Evolutionary conservation across 2,113 vertebrate genomes (phyloP).

Genomic region (Actenoides hombroni): DNA sequence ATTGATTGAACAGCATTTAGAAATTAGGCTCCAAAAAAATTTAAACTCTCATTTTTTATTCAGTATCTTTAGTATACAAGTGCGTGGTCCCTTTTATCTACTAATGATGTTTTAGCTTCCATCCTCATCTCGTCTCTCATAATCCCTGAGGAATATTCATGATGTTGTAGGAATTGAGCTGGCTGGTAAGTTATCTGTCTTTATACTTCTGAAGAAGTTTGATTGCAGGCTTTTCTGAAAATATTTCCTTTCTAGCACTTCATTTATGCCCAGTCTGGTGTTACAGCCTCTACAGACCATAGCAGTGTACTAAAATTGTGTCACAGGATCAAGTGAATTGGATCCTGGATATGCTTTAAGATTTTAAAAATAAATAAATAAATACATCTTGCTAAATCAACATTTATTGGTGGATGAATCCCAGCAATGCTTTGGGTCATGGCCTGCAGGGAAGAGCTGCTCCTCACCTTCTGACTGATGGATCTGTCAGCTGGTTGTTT

Average conservation of each 20-base stretch:
- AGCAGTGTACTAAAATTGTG: not conserved
- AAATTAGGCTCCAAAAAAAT: not conserved
- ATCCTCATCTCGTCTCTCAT: not conserved
- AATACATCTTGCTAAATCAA: not conserved
- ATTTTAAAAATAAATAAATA: too few relatives aligned
- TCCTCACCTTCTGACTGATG: not conserved
- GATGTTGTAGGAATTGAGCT: not conserved
- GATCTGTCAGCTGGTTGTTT: not conserved
- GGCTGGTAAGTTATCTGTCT: slow-evolving; percentile 48
- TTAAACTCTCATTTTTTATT: not conserved
- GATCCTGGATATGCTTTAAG: not conserved
- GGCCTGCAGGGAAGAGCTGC: not conserved
- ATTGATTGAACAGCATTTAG: not conserved
- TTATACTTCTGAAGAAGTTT: not conserved
- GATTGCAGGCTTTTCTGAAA: not conserved
- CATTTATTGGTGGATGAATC: not conserved
- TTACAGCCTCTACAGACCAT: not conserved
- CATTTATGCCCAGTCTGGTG: not conserved
- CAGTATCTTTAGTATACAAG: not conserved
- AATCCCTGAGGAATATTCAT: not conserved
- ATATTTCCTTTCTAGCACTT: not conserved
- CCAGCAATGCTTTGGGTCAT: not conserved
- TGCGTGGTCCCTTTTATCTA: not conserved
- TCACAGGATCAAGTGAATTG: not conserved
- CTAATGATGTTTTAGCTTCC: not conserved